These are phyloP conservation scores for Lerema accius DNA, from an alignment of 1,140 invertebrate species.

Conservation along the genomic window DNA sequence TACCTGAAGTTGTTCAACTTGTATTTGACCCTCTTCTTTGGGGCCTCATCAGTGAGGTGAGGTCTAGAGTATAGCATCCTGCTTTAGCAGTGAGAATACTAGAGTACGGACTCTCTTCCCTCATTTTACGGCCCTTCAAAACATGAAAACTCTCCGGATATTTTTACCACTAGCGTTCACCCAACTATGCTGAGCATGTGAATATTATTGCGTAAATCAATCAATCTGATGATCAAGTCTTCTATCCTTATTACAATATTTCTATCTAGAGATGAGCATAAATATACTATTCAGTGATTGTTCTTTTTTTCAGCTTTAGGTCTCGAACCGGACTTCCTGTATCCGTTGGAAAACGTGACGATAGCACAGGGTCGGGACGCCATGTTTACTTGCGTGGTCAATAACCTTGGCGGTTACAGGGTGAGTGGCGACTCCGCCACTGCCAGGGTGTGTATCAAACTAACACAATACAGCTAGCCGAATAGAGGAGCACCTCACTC, in stretches of 20 bases:
- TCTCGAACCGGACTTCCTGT: conserved; percentile 93
- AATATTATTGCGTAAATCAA: too few species aligned
- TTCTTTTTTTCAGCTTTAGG: conserved; percentile 73
- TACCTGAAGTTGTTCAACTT: not conserved
- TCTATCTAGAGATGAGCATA: not conserved
- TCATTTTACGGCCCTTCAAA: too few species aligned
- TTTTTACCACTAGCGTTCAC: too few species aligned
- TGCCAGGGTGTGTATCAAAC: conserved; percentile 89
- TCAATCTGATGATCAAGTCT: too few species aligned
- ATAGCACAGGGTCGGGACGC: conserved; percentile 93
- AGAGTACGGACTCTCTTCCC: too few species aligned
- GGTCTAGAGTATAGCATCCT: too few species aligned
- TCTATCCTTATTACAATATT: too few species aligned
- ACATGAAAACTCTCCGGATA: too few species aligned
- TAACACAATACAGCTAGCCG: conserved; percentile 74
- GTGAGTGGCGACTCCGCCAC: conserved; percentile 94
- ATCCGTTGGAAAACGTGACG: conserved; percentile 93
- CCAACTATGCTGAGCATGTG: too few species aligned
- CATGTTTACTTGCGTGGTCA: conserved; percentile 94
- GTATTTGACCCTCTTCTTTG: too few species aligned
- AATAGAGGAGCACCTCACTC: conserved; percentile 71
- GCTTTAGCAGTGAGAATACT: too few species aligned
- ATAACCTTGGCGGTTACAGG: conserved; percentile 95
- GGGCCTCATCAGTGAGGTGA: too few species aligned
- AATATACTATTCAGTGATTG: conserved; percentile 11